A percentile compares a stretch with the other conserved stretches of the same genome.
These are phyloP conservation scores for Phaenicophaeus curvirostris DNA, from an alignment of 2,797 vertebrate genomes.

Conservation along the genomic window DNA sequence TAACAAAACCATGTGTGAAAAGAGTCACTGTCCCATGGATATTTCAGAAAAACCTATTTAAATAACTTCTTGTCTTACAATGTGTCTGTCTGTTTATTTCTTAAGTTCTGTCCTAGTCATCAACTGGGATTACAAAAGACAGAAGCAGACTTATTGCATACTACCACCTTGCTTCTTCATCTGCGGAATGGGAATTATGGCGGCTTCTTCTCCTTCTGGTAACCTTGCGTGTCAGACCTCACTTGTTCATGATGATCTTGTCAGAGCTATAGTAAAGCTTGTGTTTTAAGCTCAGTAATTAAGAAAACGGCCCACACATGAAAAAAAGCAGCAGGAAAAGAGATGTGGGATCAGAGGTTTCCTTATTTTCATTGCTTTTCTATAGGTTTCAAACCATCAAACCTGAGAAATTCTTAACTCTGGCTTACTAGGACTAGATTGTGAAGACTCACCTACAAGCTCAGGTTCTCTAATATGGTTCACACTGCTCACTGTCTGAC, in stretches of 20 bases:
- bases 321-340: background rate
- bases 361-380: background rate
- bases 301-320: background rate
- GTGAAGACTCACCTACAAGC: background rate
- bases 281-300: background rate
- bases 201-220: background rate
- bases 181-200: background rate
- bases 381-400: background rate
- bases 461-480: background rate
- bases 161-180: background rate
- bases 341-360: background rate
- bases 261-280: background rate
- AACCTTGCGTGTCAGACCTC: background rate
- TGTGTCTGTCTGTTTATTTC: background rate
- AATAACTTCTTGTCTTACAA: background rate
- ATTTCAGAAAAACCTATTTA: background rate
- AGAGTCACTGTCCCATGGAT: background rate
- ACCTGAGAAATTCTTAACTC: background rate
- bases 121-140: background rate
- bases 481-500: background rate
- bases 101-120: background rate
- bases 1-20: background rate
- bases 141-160: background rate
- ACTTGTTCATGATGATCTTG: background rate
- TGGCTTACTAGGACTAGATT: background rate